Percentiles rank a stretch among this genome's conserved stretches.
Conservation (phyloP, 2,888 invertebrate species). For the Synanthedon formicaeformis region DNA sequence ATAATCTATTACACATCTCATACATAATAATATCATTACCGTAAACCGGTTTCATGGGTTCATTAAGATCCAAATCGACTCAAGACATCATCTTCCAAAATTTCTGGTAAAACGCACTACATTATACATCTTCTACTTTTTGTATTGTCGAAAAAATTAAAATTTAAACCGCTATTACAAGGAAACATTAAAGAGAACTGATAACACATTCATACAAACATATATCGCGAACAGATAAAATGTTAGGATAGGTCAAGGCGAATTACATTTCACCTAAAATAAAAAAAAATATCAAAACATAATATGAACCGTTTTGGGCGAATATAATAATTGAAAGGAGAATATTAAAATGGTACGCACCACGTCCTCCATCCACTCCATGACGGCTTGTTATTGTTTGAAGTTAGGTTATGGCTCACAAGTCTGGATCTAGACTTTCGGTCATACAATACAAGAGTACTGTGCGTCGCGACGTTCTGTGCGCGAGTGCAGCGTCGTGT, state of each 20-base stretch:
- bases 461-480: slow-evolving; percentile 64
- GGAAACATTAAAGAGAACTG: slow-evolving; percentile 17
- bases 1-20: no score
- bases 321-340: slow-evolving; percentile 11
- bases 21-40: no score
- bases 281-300: slow-evolving; percentile 9
- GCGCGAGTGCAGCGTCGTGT: slow-evolving; percentile 64
- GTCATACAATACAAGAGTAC: slow-evolving; percentile 51
- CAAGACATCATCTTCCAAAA: no score
- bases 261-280: slow-evolving; percentile 18
- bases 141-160: no score
- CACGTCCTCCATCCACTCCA: slow-evolving; percentile 69
- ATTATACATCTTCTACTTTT: no score
- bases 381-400: slow-evolving; percentile 33
- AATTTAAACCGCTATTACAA: slow-evolving; percentile 1
- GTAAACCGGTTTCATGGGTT: no score
- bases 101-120: no score
- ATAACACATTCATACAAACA: slow-evolving; percentile 14
- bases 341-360: slow-evolving; percentile 35
- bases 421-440: slow-evolving; percentile 30
- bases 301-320: no score
- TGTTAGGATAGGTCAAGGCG: slow-evolving; percentile 66
- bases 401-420: slow-evolving; percentile 35
- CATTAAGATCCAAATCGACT: no score
- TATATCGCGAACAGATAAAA: slow-evolving; percentile 29